These are phyloP conservation scores for Nyctibius grandis DNA, from an alignment of 2,797 vertebrate species.

Conservation along the genomic window DNA sequence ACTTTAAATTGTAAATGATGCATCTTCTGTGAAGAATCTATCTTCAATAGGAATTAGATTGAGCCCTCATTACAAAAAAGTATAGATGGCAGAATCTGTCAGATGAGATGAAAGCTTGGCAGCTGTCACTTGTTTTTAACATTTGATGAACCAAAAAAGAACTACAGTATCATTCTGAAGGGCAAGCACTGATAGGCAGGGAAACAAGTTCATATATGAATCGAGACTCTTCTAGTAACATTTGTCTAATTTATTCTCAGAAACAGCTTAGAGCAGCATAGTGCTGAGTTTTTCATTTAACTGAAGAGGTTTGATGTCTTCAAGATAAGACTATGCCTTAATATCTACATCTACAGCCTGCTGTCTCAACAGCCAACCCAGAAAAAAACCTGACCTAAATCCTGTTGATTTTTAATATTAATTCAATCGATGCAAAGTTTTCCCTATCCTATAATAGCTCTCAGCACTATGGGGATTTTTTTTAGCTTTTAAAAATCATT, in stretches of 20 bases:
- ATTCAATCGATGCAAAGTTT: neutral
- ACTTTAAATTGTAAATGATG: slow-evolving; percentile 9
- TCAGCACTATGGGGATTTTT: neutral
- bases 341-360: neutral
- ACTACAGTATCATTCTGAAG: neutral
- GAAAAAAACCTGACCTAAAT: neutral
- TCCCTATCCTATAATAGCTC: neutral
- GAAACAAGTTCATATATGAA: neutral
- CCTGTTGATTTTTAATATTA: neutral
- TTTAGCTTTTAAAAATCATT: neutral
- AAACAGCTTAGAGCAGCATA: neutral
- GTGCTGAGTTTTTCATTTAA: neutral
- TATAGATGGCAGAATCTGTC: neutral
- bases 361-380: neutral
- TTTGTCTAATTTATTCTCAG: neutral
- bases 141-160: neutral
- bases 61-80: neutral
- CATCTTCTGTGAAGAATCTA: neutral
- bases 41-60: slow-evolving; percentile 16
- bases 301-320: neutral
- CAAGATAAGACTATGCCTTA: neutral
- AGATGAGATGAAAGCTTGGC: neutral
- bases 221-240: neutral
- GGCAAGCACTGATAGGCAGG: neutral
- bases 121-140: slow-evolving; percentile 4